A percentile compares a stretch with the other conserved stretches of the same genome.
Evolutionary conservation across 2,113 vertebrate genomes (phyloP).

Genomic region (Sprattus sprattus): DNA sequence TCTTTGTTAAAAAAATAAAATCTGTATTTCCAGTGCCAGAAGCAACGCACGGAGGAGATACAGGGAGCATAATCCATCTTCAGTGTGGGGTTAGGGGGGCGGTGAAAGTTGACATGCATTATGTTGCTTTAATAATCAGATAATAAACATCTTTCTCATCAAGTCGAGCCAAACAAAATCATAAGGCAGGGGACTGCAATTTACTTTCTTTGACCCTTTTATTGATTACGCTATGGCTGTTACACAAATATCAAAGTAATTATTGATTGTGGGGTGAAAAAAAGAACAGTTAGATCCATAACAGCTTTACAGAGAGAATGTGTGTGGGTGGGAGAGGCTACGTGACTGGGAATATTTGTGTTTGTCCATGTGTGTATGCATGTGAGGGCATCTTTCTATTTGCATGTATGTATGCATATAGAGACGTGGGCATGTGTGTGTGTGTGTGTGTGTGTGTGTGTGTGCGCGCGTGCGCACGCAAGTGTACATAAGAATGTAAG

Average conservation of each 20-base stretch:
- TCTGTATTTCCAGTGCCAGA: background rate
- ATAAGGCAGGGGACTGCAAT: constrained; percentile 84
- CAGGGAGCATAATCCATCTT: constrained; percentile 24
- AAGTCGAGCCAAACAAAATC: constrained; percentile 77
- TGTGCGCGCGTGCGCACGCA: background rate
- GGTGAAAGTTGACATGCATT: constrained; percentile 48
- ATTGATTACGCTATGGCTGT: constrained; percentile 86
- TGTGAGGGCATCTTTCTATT: background rate
- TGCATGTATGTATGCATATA: background rate
- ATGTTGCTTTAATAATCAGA: constrained; percentile 65
- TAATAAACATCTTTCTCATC: constrained; percentile 86
- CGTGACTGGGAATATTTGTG: constrained; percentile 18
- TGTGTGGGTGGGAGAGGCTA: constrained; percentile 75
- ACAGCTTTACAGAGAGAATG: constrained; percentile 69
- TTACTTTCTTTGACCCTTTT: constrained; percentile 88
- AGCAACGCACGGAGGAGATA: constrained; percentile 20
- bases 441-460: background rate
- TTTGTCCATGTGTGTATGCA: background rate
- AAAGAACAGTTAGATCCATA: constrained; percentile 87
- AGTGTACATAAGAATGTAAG: background rate
- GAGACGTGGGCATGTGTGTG: background rate
- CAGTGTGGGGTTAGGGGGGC: constrained; percentile 11
- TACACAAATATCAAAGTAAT: constrained; percentile 90
- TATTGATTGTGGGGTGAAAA: constrained; percentile 82
- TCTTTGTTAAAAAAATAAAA: constrained; percentile 23